A percentile compares a stretch with the other conserved stretches of the same genome.
Evolutionary conservation across 2,797 vertebrate species (phyloP).

Genomic region (Chloroceryle inda): DNA sequence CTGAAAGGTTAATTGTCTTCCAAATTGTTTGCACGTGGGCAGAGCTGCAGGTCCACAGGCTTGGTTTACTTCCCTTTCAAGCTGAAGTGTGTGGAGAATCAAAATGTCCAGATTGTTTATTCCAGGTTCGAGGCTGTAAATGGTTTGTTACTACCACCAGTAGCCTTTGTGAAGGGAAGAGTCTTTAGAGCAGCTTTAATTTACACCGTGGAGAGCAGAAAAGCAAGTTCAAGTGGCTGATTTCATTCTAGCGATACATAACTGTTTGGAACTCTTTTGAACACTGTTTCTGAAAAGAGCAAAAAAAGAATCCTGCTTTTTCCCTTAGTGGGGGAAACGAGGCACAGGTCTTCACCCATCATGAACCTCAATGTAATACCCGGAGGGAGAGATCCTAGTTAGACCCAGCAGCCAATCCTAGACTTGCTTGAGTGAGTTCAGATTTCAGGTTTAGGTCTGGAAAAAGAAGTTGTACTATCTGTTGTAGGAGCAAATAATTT

Average conservation of each 20-base stretch:
- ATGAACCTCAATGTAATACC: accelerated
- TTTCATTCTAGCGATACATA: neutral
- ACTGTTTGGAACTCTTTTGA: neutral
- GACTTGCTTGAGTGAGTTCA: neutral
- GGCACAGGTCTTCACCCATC: neutral
- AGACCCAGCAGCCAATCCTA: neutral
- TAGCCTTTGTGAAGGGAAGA: neutral
- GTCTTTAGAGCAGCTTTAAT: neutral
- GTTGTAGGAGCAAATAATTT: neutral
- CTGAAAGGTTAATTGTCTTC: neutral
- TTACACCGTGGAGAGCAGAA: neutral
- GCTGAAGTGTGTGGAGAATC: neutral
- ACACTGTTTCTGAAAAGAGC: neutral
- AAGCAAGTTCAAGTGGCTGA: neutral
- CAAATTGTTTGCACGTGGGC: neutral
- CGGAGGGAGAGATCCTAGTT: accelerated
- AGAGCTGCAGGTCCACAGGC: neutral
- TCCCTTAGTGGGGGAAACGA: neutral
- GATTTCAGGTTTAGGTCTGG: neutral
- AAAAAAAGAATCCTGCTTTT: neutral
- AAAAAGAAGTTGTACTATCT: neutral
- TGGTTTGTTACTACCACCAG: neutral
- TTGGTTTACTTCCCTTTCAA: neutral
- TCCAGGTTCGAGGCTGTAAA: neutral
- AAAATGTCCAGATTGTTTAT: neutral